phyloP scores from a whole-genome alignment of 2,888 invertebrate genomes.

The Steinernema scapterisci region DNA sequence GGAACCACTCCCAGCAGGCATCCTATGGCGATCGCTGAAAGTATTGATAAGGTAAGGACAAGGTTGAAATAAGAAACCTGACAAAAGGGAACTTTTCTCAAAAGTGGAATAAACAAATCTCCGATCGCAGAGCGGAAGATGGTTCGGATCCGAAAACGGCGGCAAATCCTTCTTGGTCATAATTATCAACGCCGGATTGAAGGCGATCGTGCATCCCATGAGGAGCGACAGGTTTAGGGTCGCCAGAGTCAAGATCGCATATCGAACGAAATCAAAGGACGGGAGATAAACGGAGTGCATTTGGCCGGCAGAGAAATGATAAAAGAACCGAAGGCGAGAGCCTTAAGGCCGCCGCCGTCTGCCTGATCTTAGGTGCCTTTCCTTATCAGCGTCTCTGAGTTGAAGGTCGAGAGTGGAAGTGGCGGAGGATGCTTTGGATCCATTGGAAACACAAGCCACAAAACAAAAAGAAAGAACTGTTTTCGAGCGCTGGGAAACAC shows the following conservation, averaged over 20 bases:
- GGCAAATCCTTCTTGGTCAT: neutral
- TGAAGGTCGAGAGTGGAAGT: neutral
- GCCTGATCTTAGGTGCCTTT: neutral
- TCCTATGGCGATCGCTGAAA: neutral
- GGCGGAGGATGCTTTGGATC: no score
- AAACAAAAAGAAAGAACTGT: no score
- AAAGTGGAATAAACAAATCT: neutral
- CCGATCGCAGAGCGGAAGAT: neutral
- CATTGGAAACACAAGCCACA: no score
- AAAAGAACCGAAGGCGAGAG: neutral
- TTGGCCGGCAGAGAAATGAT: neutral
- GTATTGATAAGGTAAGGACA: neutral
- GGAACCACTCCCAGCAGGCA: conserved; percentile 10
- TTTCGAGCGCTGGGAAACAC: no score
- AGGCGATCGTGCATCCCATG: conserved; percentile 8
- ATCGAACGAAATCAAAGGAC: neutral
- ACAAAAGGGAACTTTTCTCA: neutral
- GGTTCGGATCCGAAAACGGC: no score
- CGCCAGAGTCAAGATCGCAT: neutral
- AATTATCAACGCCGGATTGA: conserved; percentile 19
- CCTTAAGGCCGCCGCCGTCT: neutral
- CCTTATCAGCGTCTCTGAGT: neutral
- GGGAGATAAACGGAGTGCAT: neutral
- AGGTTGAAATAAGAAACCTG: neutral
- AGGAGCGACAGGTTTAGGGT: conserved; percentile 4